These are phyloP conservation scores for Ataeniobius toweri DNA, from an alignment of 2,797 vertebrate genomes.

Conservation along the genomic window DNA sequence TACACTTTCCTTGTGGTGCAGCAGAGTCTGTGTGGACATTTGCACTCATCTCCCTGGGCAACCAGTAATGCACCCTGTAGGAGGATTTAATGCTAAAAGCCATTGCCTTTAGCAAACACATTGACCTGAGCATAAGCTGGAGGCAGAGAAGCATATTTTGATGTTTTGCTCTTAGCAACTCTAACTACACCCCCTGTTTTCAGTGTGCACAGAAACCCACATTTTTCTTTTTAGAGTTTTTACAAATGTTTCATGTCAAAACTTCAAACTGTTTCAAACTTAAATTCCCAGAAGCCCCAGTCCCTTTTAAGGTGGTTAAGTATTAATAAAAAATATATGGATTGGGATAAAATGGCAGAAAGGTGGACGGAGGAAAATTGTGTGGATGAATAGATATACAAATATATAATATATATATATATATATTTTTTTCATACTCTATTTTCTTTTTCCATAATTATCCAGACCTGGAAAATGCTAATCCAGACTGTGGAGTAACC, in stretches of 20 bases:
- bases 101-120: constrained; percentile 41
- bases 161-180: constrained; percentile 53
- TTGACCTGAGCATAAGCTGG: constrained; percentile 43
- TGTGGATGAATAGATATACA: neutral
- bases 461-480: neutral
- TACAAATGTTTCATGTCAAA: neutral
- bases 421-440: neutral
- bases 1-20: constrained; percentile 3
- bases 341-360: neutral
- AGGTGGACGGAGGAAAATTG: neutral
- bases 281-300: neutral
- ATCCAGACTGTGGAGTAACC: neutral
- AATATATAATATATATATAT: neutral
- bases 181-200: constrained; percentile 15
- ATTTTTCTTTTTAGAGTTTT: neutral
- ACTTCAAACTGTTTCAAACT: neutral
- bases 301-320: neutral
- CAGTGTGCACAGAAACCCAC: constrained; percentile 2
- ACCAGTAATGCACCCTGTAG: constrained; percentile 51
- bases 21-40: constrained; percentile 4
- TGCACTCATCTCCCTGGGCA: constrained; percentile 46
- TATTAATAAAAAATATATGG: neutral
- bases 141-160: constrained; percentile 49
- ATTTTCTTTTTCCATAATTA: neutral
- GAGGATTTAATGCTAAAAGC: constrained; percentile 56